Base-by-base conservation (phyloP, 2,797 vertebrate genomes). In the Neosilurus hyrtlii region DNA sequence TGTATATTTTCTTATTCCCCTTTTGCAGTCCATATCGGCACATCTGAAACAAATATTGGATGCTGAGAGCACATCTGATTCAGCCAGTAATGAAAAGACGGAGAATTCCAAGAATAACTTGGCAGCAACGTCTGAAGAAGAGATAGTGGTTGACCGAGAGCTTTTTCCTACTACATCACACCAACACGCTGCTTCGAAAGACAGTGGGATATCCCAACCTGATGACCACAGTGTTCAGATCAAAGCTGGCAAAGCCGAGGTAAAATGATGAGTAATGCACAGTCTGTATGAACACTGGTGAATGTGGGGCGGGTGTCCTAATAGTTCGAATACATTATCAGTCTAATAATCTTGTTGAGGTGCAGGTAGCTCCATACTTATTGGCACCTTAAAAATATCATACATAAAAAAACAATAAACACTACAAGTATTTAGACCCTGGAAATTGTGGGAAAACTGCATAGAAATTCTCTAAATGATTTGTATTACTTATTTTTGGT, bases 171-270 rank as follows among this genome's bases (percentile, higher is more conserved):
- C 73, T 67, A n/a, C 80, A 66, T 71, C 85, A 61, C 61, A 84
- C 56, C 59, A 79, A 30, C n/a, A 56, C 3, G 9, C 16, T 30
- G 66, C 30, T 76, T 49, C 80, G 0, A 89, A 89, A 70, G 85
- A 91, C 88, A 89, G 80, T 37, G 92, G 88, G 91, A 94, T 87
- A 90, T 83, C 87, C 82, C 89, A 88, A 84, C 90, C 91, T 85
- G 95, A 97, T 94, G 95, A 96, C 87, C 90, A 96, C 92, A 94
- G 95, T 86, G 94, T 99, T 88, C 97, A 99, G 90, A 99, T 99
- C 92, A 94, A 95, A 92, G 97, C 97, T 85, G 93, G 95, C 87
- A 99, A 97, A 93, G 95, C 96, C 88, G 97, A 99, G 96, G 97
- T 98, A 94, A 95, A 91, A 56, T 62, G 9, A 20, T 24, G 18